Conservation (phyloP, 2,797 vertebrate genomes). For the Mus minutoides region DNA sequence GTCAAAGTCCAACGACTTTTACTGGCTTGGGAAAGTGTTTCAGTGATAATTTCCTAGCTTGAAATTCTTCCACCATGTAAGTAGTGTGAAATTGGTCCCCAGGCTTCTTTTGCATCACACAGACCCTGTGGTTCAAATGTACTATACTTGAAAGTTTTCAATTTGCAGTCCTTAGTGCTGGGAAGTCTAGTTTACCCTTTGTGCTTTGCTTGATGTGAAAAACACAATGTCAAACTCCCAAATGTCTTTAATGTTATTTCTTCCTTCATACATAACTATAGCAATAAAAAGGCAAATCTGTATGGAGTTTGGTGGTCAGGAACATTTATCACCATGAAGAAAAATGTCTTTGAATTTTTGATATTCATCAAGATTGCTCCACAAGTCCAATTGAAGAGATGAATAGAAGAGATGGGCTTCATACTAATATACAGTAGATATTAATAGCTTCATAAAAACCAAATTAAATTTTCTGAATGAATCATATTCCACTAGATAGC, state of each 20-base stretch:
- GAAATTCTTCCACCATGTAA: neutral
- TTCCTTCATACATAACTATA: neutral
- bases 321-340: neutral
- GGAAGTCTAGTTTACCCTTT: neutral
- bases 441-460: neutral
- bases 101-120: neutral
- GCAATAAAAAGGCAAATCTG: neutral
- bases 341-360: neutral
- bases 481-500: neutral
- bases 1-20: neutral
- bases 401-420: neutral
- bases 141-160: neutral
- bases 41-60: slow-evolving; percentile 19
- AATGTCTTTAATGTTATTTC: neutral
- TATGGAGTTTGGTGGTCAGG: neutral
- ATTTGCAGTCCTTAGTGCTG: neutral
- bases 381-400: neutral
- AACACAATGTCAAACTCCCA: neutral
- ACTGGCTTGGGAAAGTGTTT: neutral
- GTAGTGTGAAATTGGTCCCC: slow-evolving; percentile 25
- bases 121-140: neutral
- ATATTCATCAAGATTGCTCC: neutral
- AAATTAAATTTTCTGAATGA: neutral
- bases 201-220: neutral
- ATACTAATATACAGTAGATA: neutral